phyloP scores from a whole-genome alignment of 2,888 invertebrate species.

The Osedax frankpressi region DNA sequence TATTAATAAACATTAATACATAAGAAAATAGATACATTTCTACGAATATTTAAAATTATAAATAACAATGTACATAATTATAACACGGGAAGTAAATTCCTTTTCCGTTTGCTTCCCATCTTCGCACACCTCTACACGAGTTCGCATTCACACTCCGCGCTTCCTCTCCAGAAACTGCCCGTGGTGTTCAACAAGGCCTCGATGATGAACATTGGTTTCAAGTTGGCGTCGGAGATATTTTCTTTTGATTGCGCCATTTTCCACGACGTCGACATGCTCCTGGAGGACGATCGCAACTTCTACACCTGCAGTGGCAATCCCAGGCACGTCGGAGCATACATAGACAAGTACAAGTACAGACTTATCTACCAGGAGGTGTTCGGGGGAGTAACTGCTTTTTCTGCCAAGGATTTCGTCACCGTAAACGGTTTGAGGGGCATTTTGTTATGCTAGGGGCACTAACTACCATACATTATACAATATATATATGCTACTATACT shows the following conservation, averaged over 20 bases:
- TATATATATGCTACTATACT: no score
- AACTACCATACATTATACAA: no score
- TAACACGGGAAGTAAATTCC: no score
- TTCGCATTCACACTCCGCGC: neutral
- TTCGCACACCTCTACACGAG: no score
- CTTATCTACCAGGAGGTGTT: conserved; percentile 47
- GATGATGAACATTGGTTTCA: conserved; percentile 23
- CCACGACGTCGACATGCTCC: conserved; percentile 25
- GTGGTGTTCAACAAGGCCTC: conserved; percentile 24
- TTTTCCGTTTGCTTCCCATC: no score
- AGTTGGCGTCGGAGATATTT: conserved; percentile 8
- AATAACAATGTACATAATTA: no score
- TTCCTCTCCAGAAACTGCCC: conserved; percentile 3
- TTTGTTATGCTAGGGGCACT: no score
- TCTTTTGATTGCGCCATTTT: conserved; percentile 22
- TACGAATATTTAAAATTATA: no score
- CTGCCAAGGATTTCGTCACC: conserved; percentile 64
- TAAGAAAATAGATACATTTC: no score
- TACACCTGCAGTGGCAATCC: conserved; percentile 21
- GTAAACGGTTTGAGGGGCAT: conserved; percentile 75
- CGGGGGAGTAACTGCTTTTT: conserved; percentile 67
- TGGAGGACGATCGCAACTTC: conserved; percentile 23
- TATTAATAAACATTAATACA: no score
- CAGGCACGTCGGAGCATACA: conserved; percentile 20
- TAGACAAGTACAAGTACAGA: conserved; percentile 22